Conservation (phyloP, 1,140 invertebrate species). For the Druon quercuslanigerum region DNA sequence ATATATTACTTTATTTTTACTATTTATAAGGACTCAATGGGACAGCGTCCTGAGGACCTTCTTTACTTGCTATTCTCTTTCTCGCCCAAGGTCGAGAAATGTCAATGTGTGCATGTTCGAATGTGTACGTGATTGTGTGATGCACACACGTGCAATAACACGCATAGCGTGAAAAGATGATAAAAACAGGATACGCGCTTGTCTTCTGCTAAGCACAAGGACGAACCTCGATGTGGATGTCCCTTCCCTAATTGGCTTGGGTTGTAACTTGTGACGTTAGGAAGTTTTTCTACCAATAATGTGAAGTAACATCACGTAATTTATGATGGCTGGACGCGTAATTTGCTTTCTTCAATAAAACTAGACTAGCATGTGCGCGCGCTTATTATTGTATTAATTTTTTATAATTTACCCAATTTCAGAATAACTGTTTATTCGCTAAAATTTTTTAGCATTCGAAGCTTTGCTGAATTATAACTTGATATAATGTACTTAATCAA, state of each 20-base stretch:
- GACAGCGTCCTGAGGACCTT: background rate
- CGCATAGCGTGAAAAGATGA: conserved; percentile 17
- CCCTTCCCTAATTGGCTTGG: conserved; percentile 12
- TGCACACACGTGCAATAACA: background rate
- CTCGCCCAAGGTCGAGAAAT: conserved; percentile 3
- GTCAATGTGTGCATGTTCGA: background rate
- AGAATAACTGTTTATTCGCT: too few relatives aligned
- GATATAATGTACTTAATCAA: too few relatives aligned
- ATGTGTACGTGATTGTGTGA: background rate
- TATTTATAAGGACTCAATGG: too few relatives aligned
- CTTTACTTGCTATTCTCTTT: background rate
- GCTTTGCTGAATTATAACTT: too few relatives aligned
- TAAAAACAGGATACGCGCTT: conserved; percentile 13
- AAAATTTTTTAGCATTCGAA: too few relatives aligned
- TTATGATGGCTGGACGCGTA: background rate
- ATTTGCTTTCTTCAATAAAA: conserved; percentile 12
- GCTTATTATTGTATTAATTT: too few relatives aligned
- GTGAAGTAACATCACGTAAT: background rate
- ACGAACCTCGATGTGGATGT: conserved; percentile 18
- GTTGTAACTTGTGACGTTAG: background rate
- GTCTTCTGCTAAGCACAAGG: conserved; percentile 4
- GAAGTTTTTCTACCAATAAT: background rate
- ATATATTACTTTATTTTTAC: too few relatives aligned
- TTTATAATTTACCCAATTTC: too few relatives aligned
- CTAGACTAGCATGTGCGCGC: too few relatives aligned